Percentiles rank a stretch among this genome's conserved stretches.
Evolutionary conservation across 2,113 vertebrate species (phyloP).

Genomic region (Sylvia atricapilla): DNA sequence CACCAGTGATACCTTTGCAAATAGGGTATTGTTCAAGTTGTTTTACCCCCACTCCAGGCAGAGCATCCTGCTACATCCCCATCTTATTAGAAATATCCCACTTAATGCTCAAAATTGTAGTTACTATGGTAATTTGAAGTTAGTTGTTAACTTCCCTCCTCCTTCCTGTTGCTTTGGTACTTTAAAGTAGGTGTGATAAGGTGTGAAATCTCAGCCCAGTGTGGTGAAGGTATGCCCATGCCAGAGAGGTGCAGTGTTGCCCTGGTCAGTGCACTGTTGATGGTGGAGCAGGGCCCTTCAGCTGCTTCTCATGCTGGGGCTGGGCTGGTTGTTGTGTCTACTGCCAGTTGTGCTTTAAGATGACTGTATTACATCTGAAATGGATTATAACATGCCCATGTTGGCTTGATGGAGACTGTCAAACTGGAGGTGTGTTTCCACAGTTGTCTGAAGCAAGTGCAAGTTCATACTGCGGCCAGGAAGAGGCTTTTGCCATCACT

Average conservation of each 20-base stretch:
- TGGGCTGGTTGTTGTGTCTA: not conserved
- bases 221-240: fast-evolving
- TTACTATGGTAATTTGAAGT: not conserved
- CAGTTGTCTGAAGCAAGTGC: not conserved
- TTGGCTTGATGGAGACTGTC: not conserved
- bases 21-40: not conserved
- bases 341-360: not conserved
- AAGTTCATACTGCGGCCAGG: not conserved
- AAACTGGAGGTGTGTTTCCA: not conserved
- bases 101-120: not conserved
- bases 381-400: not conserved
- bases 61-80: not conserved
- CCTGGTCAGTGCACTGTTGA: fast-evolving
- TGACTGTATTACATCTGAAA: not conserved
- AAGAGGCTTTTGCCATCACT: not conserved
- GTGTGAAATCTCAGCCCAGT: fast-evolving
- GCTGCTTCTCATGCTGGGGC: not conserved
- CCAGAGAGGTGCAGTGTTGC: not conserved
- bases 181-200: not conserved
- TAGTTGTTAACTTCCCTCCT: not conserved
- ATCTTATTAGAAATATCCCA: not conserved
- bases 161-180: not conserved
- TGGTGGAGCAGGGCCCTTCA: not conserved
- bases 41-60: not conserved
- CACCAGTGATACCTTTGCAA: not conserved